Evolutionary conservation across 2,113 vertebrate species (phyloP).

Genomic region (Paramormyrops kingsleyae): DNA sequence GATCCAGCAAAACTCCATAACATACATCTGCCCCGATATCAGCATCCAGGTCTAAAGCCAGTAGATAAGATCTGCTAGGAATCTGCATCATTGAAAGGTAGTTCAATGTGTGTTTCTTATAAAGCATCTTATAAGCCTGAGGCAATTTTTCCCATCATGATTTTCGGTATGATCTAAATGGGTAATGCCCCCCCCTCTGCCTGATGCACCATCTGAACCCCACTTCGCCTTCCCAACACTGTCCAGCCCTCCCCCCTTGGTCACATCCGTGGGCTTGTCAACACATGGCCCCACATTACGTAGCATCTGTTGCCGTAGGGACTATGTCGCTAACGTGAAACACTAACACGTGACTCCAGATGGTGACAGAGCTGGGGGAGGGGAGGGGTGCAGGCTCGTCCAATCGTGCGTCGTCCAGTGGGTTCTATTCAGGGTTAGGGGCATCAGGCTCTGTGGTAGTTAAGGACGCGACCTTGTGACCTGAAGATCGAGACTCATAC

Average conservation of each 20-base stretch:
- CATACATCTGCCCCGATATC: background rate
- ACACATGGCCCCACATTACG: background rate
- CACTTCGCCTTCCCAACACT: background rate
- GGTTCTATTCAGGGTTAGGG: background rate
- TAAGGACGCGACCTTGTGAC: background rate
- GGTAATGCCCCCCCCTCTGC: background rate
- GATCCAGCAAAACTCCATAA: background rate
- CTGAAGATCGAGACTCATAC: background rate
- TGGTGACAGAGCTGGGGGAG: background rate
- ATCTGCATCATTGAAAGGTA: background rate
- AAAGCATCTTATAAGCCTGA: background rate
- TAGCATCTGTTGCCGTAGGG: background rate
- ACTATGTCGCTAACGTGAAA: background rate
- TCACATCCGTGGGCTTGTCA: background rate
- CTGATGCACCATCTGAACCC: background rate
- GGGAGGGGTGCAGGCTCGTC: background rate
- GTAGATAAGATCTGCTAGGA: background rate
- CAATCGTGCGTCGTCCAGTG: background rate
- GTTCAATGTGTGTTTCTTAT: background rate
- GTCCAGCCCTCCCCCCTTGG: background rate
- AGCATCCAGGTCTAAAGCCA: background rate
- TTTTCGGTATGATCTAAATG: background rate
- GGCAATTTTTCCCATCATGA: background rate
- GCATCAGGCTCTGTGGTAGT: background rate
- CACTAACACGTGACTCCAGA: background rate